Percentiles rank a stretch among this genome's conserved stretches.
phyloP scores from a whole-genome alignment of 2,888 invertebrate genomes.

The Crematogaster levior region DNA sequence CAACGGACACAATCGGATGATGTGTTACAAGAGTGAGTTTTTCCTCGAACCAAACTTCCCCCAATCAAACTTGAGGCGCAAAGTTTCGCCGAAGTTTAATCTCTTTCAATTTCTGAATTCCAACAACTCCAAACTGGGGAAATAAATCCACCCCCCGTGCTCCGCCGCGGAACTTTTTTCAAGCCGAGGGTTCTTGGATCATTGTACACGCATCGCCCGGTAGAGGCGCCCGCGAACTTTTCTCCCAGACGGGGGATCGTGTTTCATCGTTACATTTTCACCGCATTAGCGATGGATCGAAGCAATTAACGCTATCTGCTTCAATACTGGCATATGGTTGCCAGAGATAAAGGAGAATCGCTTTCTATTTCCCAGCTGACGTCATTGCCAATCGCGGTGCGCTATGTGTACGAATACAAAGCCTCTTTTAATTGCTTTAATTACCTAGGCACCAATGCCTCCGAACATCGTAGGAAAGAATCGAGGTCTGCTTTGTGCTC shows the following conservation, averaged over 20 bases:
- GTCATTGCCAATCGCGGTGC: conserved; percentile 24
- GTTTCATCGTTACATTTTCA: conserved; percentile 30
- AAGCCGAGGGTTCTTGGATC: neutral
- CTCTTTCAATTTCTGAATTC: neutral
- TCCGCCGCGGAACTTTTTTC: neutral
- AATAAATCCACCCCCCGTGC: neutral
- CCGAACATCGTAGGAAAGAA: conserved; percentile 23
- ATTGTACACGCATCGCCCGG: neutral
- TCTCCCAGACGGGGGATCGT: neutral
- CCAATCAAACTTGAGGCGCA: neutral
- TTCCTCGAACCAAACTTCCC: neutral
- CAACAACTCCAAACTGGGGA: neutral
- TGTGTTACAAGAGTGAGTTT: neutral
- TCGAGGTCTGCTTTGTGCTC: neutral
- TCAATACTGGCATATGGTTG: conserved; percentile 43
- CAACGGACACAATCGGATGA: neutral
- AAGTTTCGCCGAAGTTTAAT: neutral
- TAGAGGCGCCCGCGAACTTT: conserved; percentile 12
- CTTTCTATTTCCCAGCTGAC: conserved; percentile 54
- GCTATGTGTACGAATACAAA: conserved; percentile 18
- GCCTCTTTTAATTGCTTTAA: conserved; percentile 43
- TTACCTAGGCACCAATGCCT: conserved; percentile 18
- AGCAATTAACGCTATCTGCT: conserved; percentile 52
- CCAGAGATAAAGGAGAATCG: conserved; percentile 53
- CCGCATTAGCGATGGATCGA: conserved; percentile 51